phyloP scores from a whole-genome alignment of 2,113 vertebrate species.

The Corythoichthys haematopterus region DNA sequence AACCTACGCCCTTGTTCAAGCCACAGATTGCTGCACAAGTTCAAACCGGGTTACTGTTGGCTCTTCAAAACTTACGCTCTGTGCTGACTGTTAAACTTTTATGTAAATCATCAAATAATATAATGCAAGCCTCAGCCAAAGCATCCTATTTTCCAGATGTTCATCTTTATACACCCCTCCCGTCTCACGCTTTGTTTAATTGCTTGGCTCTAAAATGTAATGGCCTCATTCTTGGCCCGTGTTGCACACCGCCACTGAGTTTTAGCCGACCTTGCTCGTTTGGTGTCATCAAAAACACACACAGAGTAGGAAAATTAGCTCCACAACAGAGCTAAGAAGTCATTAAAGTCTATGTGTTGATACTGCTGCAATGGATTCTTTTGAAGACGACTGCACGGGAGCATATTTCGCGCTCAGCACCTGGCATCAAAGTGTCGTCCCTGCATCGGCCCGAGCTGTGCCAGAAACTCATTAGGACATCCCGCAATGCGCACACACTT shows the following conservation, averaged over 20 bases:
- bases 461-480: constrained; percentile 61
- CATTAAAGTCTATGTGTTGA: constrained; percentile 30
- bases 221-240: background rate
- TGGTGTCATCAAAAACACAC: background rate
- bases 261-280: background rate
- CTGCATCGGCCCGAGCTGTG: constrained; percentile 40
- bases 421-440: constrained; percentile 49
- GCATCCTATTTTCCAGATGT: constrained; percentile 6
- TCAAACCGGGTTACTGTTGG: too few relatives aligned
- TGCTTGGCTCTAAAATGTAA: background rate
- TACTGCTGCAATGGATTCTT: constrained; percentile 42
- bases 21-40: too few relatives aligned
- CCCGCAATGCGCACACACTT: constrained; percentile 42
- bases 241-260: background rate
- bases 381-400: constrained; percentile 22
- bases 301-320: background rate
- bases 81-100: constrained; percentile 1
- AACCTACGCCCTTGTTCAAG: too few relatives aligned
- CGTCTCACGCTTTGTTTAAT: background rate
- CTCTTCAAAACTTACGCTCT: background rate
- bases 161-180: background rate
- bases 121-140: background rate
- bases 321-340: constrained; percentile 5
- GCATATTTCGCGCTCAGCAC: constrained; percentile 33
- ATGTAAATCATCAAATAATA: background rate